Evolutionary conservation across 35 echinoderm and acorn worm species (phyloP).

Genomic region (Apostichopus japonicus): DNA sequence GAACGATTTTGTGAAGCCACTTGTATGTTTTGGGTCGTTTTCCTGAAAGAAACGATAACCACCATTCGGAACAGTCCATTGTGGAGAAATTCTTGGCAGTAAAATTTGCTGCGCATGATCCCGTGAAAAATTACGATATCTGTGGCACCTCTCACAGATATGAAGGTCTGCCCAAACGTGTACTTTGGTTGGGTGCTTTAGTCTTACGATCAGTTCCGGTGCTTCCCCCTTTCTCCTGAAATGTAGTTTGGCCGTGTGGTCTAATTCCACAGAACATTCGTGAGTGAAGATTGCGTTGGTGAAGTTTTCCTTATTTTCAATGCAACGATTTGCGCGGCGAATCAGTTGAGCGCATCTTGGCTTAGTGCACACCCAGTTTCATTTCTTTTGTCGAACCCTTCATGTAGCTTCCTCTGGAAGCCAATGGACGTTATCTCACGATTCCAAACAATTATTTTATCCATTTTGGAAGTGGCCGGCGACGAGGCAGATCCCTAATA

Average conservation of each 20-base stretch:
- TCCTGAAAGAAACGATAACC: constrained; percentile 6
- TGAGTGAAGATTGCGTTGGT: constrained; percentile 21
- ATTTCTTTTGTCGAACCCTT: background rate
- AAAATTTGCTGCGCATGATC: constrained; percentile 63
- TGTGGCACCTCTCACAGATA: constrained; percentile 10
- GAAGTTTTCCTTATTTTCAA: background rate
- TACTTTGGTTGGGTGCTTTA: constrained; percentile 29
- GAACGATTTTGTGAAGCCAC: background rate
- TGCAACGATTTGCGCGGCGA: background rate
- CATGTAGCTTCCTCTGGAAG: background rate
- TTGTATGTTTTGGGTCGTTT: constrained; percentile 31
- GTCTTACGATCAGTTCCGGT: background rate
- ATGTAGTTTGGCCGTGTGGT: background rate
- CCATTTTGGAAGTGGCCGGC: background rate
- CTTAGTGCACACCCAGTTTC: constrained; percentile 20
- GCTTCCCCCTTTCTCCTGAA: constrained; percentile 17
- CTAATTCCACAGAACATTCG: constrained; percentile 42
- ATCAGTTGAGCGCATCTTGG: background rate
- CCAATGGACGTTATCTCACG: background rate
- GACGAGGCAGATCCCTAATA: background rate
- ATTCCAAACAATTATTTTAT: too few species aligned
- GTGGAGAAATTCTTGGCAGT: constrained; percentile 48
- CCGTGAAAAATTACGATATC: constrained; percentile 52
- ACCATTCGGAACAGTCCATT: background rate
- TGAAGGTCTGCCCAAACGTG: constrained; percentile 63